Conservation (phyloP, 1,140 invertebrate genomes). For the Drosophila yakuba region DNA sequence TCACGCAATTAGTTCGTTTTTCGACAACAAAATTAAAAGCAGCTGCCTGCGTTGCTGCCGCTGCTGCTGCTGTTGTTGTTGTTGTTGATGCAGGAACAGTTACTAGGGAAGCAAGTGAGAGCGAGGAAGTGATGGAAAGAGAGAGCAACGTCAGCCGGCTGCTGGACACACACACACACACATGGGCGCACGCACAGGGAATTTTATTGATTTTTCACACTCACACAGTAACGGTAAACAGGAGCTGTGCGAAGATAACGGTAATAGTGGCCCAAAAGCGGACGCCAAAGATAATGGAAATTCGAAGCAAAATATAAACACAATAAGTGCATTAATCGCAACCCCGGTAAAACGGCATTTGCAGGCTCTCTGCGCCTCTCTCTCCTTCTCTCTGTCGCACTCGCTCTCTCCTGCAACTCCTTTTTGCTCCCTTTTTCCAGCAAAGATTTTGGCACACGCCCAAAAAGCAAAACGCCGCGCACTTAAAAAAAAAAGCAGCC, state of each 20-base stretch:
- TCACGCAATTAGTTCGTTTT: conserved; percentile 7
- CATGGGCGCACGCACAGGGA: conserved; percentile 21
- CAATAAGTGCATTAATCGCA: conserved; percentile 16
- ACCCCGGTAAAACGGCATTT: conserved; percentile 8
- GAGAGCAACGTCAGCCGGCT: conserved; percentile 50
- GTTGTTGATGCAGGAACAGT: conserved; percentile 9
- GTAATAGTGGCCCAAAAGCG: background rate
- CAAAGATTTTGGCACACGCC: conserved; percentile 19
- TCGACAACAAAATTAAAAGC: conserved; percentile 7
- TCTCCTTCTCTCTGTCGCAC: background rate
- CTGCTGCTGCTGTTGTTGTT: background rate
- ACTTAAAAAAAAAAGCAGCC: conserved; percentile 12
- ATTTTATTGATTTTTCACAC: conserved; percentile 76
- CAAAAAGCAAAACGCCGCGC: conserved; percentile 11
- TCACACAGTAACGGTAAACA: conserved; percentile 34
- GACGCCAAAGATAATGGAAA: conserved; percentile 10
- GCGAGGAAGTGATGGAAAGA: conserved; percentile 4
- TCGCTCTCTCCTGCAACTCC: conserved; percentile 2
- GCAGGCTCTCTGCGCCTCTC: no score
- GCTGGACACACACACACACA: conserved; percentile 52
- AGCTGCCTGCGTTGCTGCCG: background rate
- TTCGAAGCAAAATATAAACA: conserved; percentile 21
- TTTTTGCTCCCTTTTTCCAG: conserved; percentile 18
- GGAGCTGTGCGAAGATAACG: conserved; percentile 34
- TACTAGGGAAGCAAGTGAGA: conserved; percentile 1